Percentiles rank a stretch among this genome's conserved stretches.
Evolutionary conservation across 1,140 invertebrate genomes (phyloP).

Genomic region (Zaprionus nigranus): DNA sequence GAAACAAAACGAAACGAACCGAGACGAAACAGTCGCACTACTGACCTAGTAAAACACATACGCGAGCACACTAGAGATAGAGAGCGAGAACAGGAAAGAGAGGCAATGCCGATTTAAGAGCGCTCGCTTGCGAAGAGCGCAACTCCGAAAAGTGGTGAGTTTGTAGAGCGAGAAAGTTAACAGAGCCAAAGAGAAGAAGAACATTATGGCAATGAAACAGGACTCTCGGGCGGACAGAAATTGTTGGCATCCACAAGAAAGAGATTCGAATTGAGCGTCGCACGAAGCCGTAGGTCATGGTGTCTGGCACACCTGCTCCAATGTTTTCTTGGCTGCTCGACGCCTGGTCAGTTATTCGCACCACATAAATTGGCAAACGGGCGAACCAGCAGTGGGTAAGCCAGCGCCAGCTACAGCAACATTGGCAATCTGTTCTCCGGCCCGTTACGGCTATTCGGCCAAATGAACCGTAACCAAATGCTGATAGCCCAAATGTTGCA

Average conservation of each 20-base stretch:
- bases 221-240: conserved; percentile 2
- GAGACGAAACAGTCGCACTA: conserved; percentile 57
- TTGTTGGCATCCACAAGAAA: not conserved
- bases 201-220: conserved; percentile 24
- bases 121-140: conserved; percentile 38
- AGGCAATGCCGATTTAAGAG: conserved; percentile 51
- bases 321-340: conserved; percentile 14
- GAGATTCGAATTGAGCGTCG: conserved; percentile 1
- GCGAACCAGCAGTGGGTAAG: not conserved
- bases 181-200: conserved; percentile 56
- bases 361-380: conserved; percentile 31
- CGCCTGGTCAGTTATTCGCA: conserved; percentile 47
- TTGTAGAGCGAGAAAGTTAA: conserved; percentile 42
- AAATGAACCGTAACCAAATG: conserved; percentile 79
- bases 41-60: conserved; percentile 60
- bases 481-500: conserved; percentile 76
- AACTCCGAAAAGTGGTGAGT: conserved; percentile 75
- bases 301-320: conserved; percentile 39
- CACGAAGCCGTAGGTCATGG: conserved; percentile 42
- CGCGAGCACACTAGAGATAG: conserved; percentile 2
- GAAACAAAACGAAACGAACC: conserved; percentile 26
- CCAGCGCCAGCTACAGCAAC: not conserved
- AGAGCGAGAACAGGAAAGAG: not conserved
- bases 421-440: conserved; percentile 47
- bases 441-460: conserved; percentile 60